Evolutionary conservation across 2,113 vertebrate genomes (phyloP), one percentile per base, ranked within the genome.

Genomic region (Larimichthys crocea): DNA sequence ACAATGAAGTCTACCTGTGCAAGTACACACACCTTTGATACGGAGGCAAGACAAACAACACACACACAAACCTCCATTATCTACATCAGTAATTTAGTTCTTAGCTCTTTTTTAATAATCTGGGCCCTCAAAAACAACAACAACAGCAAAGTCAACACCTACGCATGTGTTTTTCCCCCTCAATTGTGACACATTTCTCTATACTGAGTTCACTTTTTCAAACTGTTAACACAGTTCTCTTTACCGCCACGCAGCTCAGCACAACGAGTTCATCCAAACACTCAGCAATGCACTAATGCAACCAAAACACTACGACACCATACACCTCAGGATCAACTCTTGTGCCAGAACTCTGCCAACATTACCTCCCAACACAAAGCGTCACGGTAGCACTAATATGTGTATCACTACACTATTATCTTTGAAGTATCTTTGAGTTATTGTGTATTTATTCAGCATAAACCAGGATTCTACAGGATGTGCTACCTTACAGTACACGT

Each of bases 1-100:
- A 63, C 19, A 10, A 20, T 29, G 20, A 67, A 66, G 29, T 35
- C 2, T 12, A 78, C 80, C 64, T 76, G 72, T 35, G 2, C 65
- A 67, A 29, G 15, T 42, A 66, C 59, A 66, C 35, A 44, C 53
- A 57, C 22, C 24, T 22, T 22, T 35, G 31, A 35, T 35, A 35
- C 31, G 8, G 31, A 35, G 31, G 31, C 26, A 15, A 17, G 4
- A 20, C 55, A 29, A 11, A 26, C 24, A 24, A 35, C 65, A n/a
- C n/a, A n/a, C n/a, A n/a, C n/a, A n/a, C n/a, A 40, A 40, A 10
- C 49, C 12, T 46, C 10, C 4, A 3, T 46, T 46, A 61, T 40
- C 59, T 12, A 61, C 17, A 61, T 61, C 29, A 60, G 6, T 49
- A 42, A 57, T 46, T 40, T 40, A 40, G 35, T 40, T 40, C 35